Evolutionary conservation across 2,113 vertebrate species (phyloP).

Genomic region (Oreochromis aureus): DNA sequence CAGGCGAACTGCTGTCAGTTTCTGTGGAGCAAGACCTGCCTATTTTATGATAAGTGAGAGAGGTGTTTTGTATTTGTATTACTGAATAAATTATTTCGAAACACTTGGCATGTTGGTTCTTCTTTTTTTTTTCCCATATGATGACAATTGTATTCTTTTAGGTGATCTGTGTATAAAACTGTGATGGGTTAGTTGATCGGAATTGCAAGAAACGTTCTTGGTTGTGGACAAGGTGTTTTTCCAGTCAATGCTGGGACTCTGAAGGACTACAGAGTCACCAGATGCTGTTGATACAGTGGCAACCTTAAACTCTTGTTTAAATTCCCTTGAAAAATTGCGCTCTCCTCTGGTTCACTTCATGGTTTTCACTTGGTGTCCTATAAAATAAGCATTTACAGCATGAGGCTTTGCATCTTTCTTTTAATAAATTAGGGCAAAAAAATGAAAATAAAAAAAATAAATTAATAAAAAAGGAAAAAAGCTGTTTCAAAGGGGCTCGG

Average conservation of each 20-base stretch:
- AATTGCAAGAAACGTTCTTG: background rate
- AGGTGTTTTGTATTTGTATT: constrained; percentile 67
- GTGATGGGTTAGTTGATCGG: background rate
- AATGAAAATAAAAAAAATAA: background rate
- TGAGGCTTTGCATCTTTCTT: background rate
- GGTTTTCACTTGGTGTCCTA: background rate
- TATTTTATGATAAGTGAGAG: constrained; percentile 63
- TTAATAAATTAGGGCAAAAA: background rate
- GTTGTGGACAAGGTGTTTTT: background rate
- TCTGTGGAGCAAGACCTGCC: constrained; percentile 18
- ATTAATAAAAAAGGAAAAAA: background rate
- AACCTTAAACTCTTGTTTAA: background rate
- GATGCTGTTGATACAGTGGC: background rate
- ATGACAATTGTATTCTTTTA: background rate
- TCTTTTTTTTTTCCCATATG: background rate
- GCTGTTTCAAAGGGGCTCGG: background rate
- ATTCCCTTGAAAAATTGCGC: background rate
- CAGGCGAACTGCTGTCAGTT: background rate
- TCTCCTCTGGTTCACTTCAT: background rate
- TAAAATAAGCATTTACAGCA: background rate
- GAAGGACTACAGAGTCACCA: no score
- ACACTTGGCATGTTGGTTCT: background rate
- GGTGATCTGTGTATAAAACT: background rate
- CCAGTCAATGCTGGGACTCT: fast-evolving
- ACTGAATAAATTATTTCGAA: constrained; percentile 71